These are phyloP conservation scores for Apis cerana DNA, from an alignment of 1,140 invertebrate species.

Conservation along the genomic window DNA sequence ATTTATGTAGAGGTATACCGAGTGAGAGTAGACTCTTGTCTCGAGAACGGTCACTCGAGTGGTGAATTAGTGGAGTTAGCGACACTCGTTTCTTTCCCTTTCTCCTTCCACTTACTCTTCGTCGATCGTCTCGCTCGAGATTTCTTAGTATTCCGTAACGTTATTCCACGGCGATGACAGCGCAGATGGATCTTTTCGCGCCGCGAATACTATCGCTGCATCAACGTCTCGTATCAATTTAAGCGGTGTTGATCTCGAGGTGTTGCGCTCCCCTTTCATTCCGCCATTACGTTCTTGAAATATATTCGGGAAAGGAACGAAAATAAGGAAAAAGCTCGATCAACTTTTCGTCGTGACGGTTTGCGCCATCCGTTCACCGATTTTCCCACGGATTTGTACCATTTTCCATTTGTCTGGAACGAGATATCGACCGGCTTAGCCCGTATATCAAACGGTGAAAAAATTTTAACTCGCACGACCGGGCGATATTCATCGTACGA, in stretches of 20 bases:
- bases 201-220: background rate
- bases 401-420: background rate
- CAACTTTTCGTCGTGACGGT: too few species aligned
- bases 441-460: background rate
- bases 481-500: background rate
- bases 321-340: too few species aligned
- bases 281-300: too few species aligned
- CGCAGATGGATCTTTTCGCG: background rate
- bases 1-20: constrained; percentile 38
- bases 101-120: background rate
- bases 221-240: background rate
- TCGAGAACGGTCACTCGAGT: constrained; percentile 52
- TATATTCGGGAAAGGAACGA: too few species aligned
- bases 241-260: background rate
- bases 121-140: background rate
- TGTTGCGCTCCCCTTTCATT: too few species aligned
- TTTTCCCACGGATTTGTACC: too few species aligned
- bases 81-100: constrained; percentile 18
- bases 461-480: background rate
- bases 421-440: background rate
- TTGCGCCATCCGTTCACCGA: too few species aligned
- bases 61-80: constrained; percentile 46
- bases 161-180: too few species aligned
- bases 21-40: constrained; percentile 50
- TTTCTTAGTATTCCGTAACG: background rate